Percentiles rank a stretch among this genome's conserved stretches.
Evolutionary conservation across 2,797 vertebrate species (phyloP).

Genomic region (Notoglanidium macrostoma): DNA sequence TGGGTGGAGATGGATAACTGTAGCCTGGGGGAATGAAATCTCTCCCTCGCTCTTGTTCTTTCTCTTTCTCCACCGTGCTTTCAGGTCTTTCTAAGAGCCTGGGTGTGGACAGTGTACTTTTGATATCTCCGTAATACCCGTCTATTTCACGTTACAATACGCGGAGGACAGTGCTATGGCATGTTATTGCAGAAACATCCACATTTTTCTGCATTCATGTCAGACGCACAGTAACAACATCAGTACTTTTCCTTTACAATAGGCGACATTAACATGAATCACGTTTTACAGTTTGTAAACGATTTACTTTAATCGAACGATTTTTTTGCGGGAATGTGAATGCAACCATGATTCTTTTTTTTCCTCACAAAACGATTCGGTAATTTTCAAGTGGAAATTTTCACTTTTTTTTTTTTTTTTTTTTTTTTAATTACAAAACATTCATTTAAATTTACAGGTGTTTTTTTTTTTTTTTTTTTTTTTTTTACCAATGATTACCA

Average conservation of each 20-base stretch:
- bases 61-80: not conserved
- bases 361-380: not conserved
- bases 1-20: slow-evolving; percentile 77
- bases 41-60: slow-evolving; percentile 12
- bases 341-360: not conserved
- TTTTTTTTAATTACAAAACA: not conserved
- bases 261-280: not conserved
- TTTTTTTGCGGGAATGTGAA: not conserved
- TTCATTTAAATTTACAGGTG: not conserved
- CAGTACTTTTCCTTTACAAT: not conserved
- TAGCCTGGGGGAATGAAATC: slow-evolving; percentile 73
- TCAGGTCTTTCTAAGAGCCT: slow-evolving; percentile 43
- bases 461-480: not conserved
- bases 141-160: not conserved
- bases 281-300: not conserved
- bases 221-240: not conserved
- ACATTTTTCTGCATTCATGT: slow-evolving; percentile 8
- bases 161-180: not conserved
- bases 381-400: no score
- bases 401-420: no score
- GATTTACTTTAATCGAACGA: not conserved
- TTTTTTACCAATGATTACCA: no score
- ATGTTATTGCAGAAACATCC: not conserved
- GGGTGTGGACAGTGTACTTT: slow-evolving; percentile 24
- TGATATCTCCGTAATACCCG: slow-evolving; percentile 9